These are phyloP conservation scores for Clivina fossor DNA, from an alignment of 2,888 invertebrate genomes.

Conservation along the genomic window DNA sequence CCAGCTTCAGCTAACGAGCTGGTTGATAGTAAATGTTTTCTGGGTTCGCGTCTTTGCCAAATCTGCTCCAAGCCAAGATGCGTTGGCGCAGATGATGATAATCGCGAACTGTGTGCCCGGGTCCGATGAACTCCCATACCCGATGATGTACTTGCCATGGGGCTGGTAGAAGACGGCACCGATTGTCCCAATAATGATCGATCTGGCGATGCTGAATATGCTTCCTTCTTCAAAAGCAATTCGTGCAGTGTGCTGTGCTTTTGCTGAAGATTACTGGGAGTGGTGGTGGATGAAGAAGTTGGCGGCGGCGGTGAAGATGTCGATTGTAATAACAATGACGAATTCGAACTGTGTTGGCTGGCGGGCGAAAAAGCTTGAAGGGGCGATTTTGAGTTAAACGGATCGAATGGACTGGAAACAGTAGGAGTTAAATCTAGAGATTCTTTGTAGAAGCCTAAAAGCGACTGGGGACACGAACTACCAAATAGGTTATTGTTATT, in stretches of 20 bases:
- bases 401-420: slow-evolving; percentile 57
- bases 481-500: slow-evolving; percentile 45
- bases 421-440: slow-evolving; percentile 43
- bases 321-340: slow-evolving; percentile 56
- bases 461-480: slow-evolving; percentile 46
- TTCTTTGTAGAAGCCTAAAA: slow-evolving; percentile 29
- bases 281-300: slow-evolving; percentile 43
- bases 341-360: slow-evolving; percentile 66
- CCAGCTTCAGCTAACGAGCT: slow-evolving; percentile 84
- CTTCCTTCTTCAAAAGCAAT: slow-evolving; percentile 68
- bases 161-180: slow-evolving; percentile 60
- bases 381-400: slow-evolving; percentile 46
- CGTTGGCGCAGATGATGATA: slow-evolving; percentile 86
- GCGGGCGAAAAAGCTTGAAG: slow-evolving; percentile 64
- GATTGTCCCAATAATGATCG: slow-evolving; percentile 65
- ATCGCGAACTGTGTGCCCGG: slow-evolving; percentile 60
- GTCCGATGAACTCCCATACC: slow-evolving; percentile 50
- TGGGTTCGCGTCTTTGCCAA: slow-evolving; percentile 84
- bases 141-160: slow-evolving; percentile 50
- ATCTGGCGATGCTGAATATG: slow-evolving; percentile 57
- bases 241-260: slow-evolving; percentile 63
- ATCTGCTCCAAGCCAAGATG: slow-evolving; percentile 80
- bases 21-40: slow-evolving; percentile 82
- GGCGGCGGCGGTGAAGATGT: slow-evolving; percentile 49
- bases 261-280: slow-evolving; percentile 43